Evolutionary conservation across 1,140 invertebrate species (phyloP).

Genomic region (Megalopta genalis): DNA sequence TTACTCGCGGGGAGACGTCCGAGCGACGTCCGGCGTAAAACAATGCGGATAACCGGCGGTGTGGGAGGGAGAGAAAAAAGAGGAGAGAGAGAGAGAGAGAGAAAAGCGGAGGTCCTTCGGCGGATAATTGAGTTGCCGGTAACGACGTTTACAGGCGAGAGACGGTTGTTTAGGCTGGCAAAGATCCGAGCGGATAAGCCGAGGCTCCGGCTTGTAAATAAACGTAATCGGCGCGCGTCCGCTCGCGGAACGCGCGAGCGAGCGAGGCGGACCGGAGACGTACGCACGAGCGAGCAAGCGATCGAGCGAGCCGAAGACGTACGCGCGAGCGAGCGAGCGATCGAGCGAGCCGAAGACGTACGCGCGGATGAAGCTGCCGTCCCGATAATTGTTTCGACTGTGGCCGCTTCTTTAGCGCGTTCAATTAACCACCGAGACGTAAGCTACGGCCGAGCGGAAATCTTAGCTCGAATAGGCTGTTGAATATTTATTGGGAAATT

Average conservation of each 20-base stretch:
- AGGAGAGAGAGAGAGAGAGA: no score
- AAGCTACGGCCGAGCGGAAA: not conserved
- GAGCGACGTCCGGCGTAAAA: not conserved
- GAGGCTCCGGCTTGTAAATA: conserved; percentile 45
- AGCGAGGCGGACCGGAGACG: not conserved
- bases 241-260: conserved; percentile 1
- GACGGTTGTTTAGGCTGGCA: conserved; percentile 40
- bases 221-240: conserved; percentile 40
- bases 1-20: not conserved
- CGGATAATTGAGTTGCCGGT: conserved; percentile 58
- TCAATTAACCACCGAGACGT: conserved; percentile 27
- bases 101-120: not conserved
- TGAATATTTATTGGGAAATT: conserved; percentile 34
- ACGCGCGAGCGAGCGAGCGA: not conserved
- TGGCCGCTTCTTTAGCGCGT: conserved; percentile 7
- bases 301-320: no score
- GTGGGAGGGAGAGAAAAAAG: no score
- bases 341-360: not conserved
- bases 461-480: not conserved
- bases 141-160: conserved; percentile 42
- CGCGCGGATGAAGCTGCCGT: conserved; percentile 16
- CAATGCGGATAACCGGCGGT: conserved; percentile 1
- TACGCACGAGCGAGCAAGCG: no score
- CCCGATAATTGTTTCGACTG: conserved; percentile 30
- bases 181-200: conserved; percentile 48